Percentiles rank a stretch among this genome's conserved stretches.
phyloP scores from a whole-genome alignment of 30 jellyfish, hydroid and myxozoan species.

The Phacellophora camtschatica region DNA sequence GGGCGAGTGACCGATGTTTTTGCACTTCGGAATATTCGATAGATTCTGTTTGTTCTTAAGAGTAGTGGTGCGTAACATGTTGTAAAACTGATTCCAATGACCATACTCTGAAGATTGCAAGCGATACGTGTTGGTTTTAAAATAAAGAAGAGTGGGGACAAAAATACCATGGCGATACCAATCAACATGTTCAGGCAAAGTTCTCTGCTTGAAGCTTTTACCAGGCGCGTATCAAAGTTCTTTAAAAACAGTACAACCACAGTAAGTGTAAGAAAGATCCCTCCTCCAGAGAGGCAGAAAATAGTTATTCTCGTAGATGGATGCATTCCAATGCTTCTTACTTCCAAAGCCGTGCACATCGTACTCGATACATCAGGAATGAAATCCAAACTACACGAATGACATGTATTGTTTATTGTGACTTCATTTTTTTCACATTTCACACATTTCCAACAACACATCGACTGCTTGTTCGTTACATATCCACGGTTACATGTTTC shows the following conservation, averaged over 20 bases:
- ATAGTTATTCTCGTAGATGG: background rate
- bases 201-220: constrained; percentile 87
- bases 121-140: constrained; percentile 55
- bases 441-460: constrained; percentile 85
- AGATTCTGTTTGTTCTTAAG: constrained; percentile 76
- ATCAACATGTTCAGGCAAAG: constrained; percentile 72
- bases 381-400: constrained; percentile 35
- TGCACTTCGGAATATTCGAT: constrained; percentile 84
- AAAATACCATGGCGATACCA: constrained; percentile 67
- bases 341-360: constrained; percentile 42
- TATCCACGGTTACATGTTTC: constrained; percentile 48
- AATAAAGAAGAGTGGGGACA: constrained; percentile 65
- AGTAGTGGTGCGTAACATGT: constrained; percentile 84
- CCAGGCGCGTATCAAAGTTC: constrained; percentile 58
- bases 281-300: constrained; percentile 1
- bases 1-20: constrained; percentile 71
- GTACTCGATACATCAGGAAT: constrained; percentile 44
- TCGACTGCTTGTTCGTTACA: background rate
- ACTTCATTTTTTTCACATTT: constrained; percentile 54
- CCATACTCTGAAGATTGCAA: constrained; percentile 66
- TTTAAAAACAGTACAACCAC: constrained; percentile 68
- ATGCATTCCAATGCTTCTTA: background rate
- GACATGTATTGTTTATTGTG: constrained; percentile 62
- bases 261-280: constrained; percentile 49
- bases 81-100: constrained; percentile 65